Base-by-base conservation (phyloP, 1,140 invertebrate species). In the Daktulosphaira vitifoliae region DNA sequence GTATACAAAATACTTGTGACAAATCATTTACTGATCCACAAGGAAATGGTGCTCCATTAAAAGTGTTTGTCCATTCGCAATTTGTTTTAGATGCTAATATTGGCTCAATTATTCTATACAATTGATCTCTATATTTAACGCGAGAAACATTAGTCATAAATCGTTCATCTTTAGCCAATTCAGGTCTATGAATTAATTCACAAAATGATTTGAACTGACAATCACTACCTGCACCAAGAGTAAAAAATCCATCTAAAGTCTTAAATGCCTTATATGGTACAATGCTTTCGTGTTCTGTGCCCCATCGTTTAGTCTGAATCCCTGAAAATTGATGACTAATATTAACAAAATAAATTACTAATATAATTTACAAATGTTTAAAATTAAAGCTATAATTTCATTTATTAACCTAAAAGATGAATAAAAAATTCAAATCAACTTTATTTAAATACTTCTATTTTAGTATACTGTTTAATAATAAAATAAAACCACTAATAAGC, bases 281-380 rank as follows among this genome's bases (percentile, higher is more conserved):
- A 69, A 98, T 88, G 73, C 90, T 96, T 54, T 87, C 88, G 76
- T 98, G 94, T 5, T 88, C 89, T 0, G 92, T 96, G 3, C 96
- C 94, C 81, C 86, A 87, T 54, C 88, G 39, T 59, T 50, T 59
- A 3, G 52, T 25, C 8, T 25, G 23, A 25, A 62, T 48, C 2
- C 52, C 52, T 54, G 29, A 11, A 48, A 39, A n/a, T n/a, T n/a
- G n/a, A n/a, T n/a, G n/a, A n/a, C n/a, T n/a, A n/a, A n/a, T n/a
- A n/a, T n/a, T n/a, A n/a, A n/a, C n/a, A n/a, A n/a, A n/a, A n/a
- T n/a, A n/a, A n/a, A n/a, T n/a, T n/a, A n/a, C n/a, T n/a, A n/a
- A n/a, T n/a, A n/a, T n/a, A n/a, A n/a, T n/a, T n/a, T n/a, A n/a
- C n/a, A n/a, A n/a, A n/a, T n/a, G n/a, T n/a, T n/a, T n/a, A n/a